Base-by-base conservation (phyloP, 2,113 vertebrate genomes). In the Sinocyclocheilus rhinocerous region DNA sequence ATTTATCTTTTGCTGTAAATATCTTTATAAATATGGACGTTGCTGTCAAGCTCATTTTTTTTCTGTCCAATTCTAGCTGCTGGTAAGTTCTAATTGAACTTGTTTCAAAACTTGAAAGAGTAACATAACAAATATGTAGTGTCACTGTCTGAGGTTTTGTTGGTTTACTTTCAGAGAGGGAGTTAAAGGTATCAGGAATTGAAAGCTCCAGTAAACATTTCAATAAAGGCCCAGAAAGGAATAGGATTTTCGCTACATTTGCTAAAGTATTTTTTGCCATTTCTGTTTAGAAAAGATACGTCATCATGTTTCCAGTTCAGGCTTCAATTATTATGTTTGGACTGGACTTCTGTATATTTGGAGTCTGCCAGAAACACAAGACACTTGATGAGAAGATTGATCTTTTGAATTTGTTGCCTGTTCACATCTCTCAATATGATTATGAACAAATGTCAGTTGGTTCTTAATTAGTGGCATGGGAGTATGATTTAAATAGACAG, bases 401-500 rank as follows among this genome's bases (percentile, higher is more conserved):
- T 76, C 72, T 76, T 22, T 48, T 26, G 72, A 76, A 42, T 76
- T 48, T 76, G 72, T 76, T 76, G 42, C 72, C n/a, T 48, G 72
- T 75, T 76, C 72, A 42, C 22, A 15, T 24, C 36, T 39, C 77
- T 61, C 33, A 63, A 24, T 20, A 45, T 80, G 10, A 24, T 45
- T 61, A 80, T 80, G 78, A 45, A 42, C 36, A 80, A 45, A 61
- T 63, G 36, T 42, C 78, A 63, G 36, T 24, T 39, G 13, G 63
- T 80, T 63, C 33, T 42, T 45, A 80, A 63, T 45, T 45, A 63
- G n/a, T 13, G 3, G 13, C 36, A 42, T 45, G 78, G 78, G 57
- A 18, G 42, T 80, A 10, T 42, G 29, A 24, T n/a, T 80, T 80
- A 63, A 80, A 80, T 63, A 24, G 78, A 63, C 77, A 80, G 55